Base-by-base conservation (phyloP, 2,888 invertebrate genomes). In the Melangyna quadrimaculata region DNA sequence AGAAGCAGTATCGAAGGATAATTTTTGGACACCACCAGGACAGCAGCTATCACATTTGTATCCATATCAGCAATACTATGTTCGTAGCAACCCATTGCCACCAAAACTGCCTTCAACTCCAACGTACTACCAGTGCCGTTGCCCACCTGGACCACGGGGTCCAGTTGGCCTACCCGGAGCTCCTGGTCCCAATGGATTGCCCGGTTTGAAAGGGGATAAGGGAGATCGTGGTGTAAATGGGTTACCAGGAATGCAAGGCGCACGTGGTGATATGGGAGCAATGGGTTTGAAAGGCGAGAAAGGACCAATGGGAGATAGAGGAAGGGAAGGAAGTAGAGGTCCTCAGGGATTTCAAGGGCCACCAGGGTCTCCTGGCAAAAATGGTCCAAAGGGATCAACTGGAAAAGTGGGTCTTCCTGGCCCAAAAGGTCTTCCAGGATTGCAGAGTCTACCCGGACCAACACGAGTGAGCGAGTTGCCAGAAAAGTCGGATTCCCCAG, bases 91-190 rank as follows among this genome's bases (percentile, higher is more conserved):
- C 12, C 27, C 40, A 10, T 3, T 51, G 2, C 1, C 0, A 14
- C 51, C 27, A 22, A 51, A 19, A 22, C 0, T 48, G 10, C 17
- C 45, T 4, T 24, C n/a, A 14, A 10, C 12, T 5, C 3, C 48
- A 67, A 45, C 14, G 3, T 32, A 19, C 29, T 3, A 19, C 1
- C 14, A 67, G n/a, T 67, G 67, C 3, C 9, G 5, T n/a, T 67
- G 67, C 0, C 35, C 14, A 24, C 35, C 73, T 4, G 86, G 86
- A 57, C 35, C 27, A 17, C 45, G 32, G 1, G 87, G 87, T 8
- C 12, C 35, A 32, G 27, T 53, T 0, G 86, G 86, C 17, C 3
- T 8, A 7, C 79, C 82, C 0, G 87, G 87, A 3, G 17, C 57
- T 24, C 71, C 74, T 8, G 87, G 87, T 10, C 59, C 1, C 0